Percentiles rank a stretch among this genome's conserved stretches.
phyloP scores from a whole-genome alignment of 2,797 vertebrate species.

The Odontamblyopus lacepedii region DNA sequence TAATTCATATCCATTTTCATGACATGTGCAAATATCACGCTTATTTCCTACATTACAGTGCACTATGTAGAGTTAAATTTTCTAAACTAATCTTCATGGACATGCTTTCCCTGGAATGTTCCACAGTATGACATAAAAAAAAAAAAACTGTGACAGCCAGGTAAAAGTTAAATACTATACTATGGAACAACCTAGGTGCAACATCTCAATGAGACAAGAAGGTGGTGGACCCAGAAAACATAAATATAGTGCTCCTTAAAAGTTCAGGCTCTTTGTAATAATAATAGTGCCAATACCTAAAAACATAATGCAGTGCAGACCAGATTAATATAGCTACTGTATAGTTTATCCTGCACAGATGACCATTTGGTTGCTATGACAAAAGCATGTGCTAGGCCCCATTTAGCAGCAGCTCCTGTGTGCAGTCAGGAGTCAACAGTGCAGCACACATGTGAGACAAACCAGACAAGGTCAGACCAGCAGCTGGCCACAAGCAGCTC shows the following conservation, averaged over 20 bases:
- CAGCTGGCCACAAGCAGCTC: constrained; percentile 36
- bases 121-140: neutral
- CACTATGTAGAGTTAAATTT: neutral
- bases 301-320: neutral
- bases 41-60: neutral
- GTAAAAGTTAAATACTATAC: neutral
- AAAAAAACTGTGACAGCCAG: too few relatives aligned
- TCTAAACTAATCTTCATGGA: neutral
- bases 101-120: neutral
- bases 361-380: constrained; percentile 57
- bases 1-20: neutral
- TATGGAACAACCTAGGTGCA: too few relatives aligned
- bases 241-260: neutral
- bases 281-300: neutral
- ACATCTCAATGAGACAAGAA: neutral
- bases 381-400: constrained; percentile 42
- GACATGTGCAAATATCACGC: neutral
- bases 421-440: constrained; percentile 38
- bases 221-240: too few relatives aligned
- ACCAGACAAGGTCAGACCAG: constrained; percentile 57
- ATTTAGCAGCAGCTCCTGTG: constrained; percentile 51
- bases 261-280: neutral
- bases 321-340: constrained; percentile 38
- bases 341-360: constrained; percentile 39
- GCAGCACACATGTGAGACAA: constrained; percentile 40